These are phyloP conservation scores for Baryphthengus martii DNA, from an alignment of 2,113 vertebrate species.

Conservation along the genomic window DNA sequence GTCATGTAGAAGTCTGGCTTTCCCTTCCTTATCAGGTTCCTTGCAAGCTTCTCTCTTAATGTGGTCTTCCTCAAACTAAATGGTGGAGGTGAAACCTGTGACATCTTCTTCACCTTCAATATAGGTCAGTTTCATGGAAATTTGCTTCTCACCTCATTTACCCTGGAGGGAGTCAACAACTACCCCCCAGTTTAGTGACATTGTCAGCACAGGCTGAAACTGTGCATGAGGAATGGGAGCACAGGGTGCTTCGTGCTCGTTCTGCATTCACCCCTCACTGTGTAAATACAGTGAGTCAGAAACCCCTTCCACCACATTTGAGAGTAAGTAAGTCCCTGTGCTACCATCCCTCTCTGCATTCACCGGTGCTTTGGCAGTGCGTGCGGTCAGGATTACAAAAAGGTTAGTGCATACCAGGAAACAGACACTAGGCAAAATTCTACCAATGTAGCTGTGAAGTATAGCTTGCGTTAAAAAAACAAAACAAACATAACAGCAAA, in stretches of 20 bases:
- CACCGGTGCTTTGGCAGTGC: background rate
- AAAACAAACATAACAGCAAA: background rate
- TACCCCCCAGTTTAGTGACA: background rate
- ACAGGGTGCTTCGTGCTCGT: background rate
- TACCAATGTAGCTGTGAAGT: background rate
- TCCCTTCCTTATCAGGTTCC: background rate
- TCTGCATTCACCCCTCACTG: background rate
- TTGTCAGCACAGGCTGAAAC: background rate
- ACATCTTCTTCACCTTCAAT: background rate
- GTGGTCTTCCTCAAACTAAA: background rate
- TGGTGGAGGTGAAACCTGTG: rapidly evolving
- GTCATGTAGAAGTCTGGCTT: background rate
- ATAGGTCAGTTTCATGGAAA: rapidly evolving
- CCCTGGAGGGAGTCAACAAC: rapidly evolving
- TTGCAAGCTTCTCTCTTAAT: background rate
- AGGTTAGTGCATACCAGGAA: background rate
- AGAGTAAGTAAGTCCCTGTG: background rate
- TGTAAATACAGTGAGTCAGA: rapidly evolving
- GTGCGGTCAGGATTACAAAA: background rate
- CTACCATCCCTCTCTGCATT: background rate
- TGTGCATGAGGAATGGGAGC: background rate
- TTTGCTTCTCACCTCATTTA: background rate
- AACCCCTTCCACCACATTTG: background rate
- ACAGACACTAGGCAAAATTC: background rate
- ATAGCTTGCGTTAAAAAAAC: background rate